Base-by-base conservation (phyloP, 2,113 vertebrate genomes). In the Brienomyrus brachyistius region DNA sequence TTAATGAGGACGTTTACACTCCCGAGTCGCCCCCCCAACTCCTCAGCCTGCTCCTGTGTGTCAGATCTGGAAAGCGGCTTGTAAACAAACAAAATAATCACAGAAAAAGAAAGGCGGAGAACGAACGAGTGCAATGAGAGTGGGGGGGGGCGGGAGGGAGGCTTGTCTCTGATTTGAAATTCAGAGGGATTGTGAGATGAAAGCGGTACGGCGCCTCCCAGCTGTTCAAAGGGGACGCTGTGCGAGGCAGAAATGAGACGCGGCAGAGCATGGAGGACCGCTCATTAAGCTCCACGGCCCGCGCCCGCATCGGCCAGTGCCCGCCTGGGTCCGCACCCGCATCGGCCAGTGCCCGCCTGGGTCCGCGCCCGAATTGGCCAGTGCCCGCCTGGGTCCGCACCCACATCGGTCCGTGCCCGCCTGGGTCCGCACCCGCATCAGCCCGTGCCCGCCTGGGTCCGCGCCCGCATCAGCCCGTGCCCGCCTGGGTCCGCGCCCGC, bases 181-280 rank as follows among this genome's bases (percentile, higher is more conserved):
- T 97, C 97, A 97, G 96, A 97, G 95, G 96, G 97, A 97, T 97
- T 96, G 93, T 7, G 89, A 98, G 98, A 99, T 99, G 98, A 99
- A 99, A 98, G 95, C 90, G 90, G 92, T 94, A 94, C 93, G 94
- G 95, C 95, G 97, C 97, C 96, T 97, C 97, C 95, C 97, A 97
- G 97, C 96, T 97, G 97, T 98, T 99, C 97, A 99, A 98, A 99
- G 97, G 80, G 96, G 96, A 97, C 96, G 97, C 92, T 91, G n/a
- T 95, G 96, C 96, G 95, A 96, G 40, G 96, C 97, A 96, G 70
- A 98, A 97, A 97, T 98, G 97, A 95, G 96, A 98, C 98, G 97
- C 98, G 98, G 98, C 97, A 97, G 96, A 96, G 97, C 97, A 97
- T 96, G 97, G 97, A 97, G 96, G 90, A 23, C 52, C 59, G 95